A percentile compares a stretch with the other conserved stretches of the same genome.
phyloP scores from a whole-genome alignment of 1,140 invertebrate genomes.

The Solenopsis invicta region DNA sequence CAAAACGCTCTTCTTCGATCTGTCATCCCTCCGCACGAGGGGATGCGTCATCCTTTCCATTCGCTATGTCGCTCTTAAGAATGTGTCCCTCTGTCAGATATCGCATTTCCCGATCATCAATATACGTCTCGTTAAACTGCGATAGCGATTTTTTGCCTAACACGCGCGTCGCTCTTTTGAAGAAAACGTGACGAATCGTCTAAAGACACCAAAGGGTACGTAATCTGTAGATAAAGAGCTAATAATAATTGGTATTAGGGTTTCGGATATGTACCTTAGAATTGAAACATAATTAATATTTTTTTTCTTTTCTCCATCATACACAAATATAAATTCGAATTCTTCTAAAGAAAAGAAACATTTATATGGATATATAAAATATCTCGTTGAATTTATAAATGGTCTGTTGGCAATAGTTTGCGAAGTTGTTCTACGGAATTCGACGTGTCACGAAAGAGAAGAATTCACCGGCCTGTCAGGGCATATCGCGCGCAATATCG shows the following conservation, averaged over 20 bases:
- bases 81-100: not conserved
- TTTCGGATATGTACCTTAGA: not conserved
- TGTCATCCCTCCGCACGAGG: conserved; percentile 32
- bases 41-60: conserved; percentile 2
- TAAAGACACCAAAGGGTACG: not conserved
- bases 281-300: not conserved
- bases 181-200: not conserved
- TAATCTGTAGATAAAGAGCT: not conserved
- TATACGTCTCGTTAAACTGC: conserved; percentile 26
- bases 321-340: not conserved
- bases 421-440: not conserved
- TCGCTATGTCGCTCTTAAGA: not conserved
- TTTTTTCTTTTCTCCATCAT: not conserved
- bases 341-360: not conserved
- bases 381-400: not conserved
- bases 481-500: conserved; percentile 14
- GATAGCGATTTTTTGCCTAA: not conserved
- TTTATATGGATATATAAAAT: not conserved
- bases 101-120: conserved; percentile 39
- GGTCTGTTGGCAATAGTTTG: not conserved
- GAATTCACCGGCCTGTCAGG: not conserved
- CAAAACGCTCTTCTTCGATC: conserved; percentile 73
- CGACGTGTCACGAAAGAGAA: not conserved
- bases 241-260: not conserved
- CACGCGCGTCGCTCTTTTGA: not conserved